These are phyloP conservation scores for Lerema accius DNA, from an alignment of 1,140 invertebrate genomes.

Conservation along the genomic window DNA sequence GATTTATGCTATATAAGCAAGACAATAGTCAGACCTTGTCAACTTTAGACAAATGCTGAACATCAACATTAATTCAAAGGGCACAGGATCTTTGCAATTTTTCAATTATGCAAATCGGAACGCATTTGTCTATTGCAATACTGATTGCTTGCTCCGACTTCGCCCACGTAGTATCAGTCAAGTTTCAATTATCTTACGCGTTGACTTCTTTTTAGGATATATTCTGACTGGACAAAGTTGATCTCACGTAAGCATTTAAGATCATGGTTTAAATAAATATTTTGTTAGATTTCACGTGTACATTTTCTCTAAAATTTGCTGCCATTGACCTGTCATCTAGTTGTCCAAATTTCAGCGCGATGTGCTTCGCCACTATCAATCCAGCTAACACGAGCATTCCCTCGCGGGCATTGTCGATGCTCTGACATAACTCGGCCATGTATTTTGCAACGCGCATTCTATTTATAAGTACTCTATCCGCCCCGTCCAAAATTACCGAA, in stretches of 20 bases:
- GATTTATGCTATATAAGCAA: neutral
- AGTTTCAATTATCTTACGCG: slow-evolving; percentile 23
- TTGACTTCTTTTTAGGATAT: neutral
- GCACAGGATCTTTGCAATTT: slow-evolving; percentile 29
- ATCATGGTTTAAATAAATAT: too few species aligned
- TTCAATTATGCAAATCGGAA: slow-evolving; percentile 33
- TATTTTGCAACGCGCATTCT: slow-evolving; percentile 72
- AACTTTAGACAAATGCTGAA: slow-evolving; percentile 32
- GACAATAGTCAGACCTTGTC: slow-evolving; percentile 18
- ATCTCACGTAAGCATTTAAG: too few species aligned
- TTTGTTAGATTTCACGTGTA: too few species aligned
- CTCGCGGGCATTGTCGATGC: slow-evolving; percentile 29
- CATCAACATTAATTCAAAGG: slow-evolving; percentile 29
- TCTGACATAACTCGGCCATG: slow-evolving; percentile 78
- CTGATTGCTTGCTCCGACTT: slow-evolving; percentile 8
- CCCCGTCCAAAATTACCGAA: slow-evolving; percentile 62
- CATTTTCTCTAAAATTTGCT: too few species aligned
- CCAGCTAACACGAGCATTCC: slow-evolving; percentile 27
- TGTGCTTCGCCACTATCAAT: slow-evolving; percentile 1
- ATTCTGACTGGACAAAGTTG: too few species aligned
- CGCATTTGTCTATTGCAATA: slow-evolving; percentile 33
- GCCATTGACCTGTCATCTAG: slow-evolving; percentile 19
- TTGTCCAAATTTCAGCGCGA: slow-evolving; percentile 25
- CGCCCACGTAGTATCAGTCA: slow-evolving; percentile 14
- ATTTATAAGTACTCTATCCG: slow-evolving; percentile 66